Conservation (phyloP, 2,113 vertebrate species). For the Suricata suricatta region DNA sequence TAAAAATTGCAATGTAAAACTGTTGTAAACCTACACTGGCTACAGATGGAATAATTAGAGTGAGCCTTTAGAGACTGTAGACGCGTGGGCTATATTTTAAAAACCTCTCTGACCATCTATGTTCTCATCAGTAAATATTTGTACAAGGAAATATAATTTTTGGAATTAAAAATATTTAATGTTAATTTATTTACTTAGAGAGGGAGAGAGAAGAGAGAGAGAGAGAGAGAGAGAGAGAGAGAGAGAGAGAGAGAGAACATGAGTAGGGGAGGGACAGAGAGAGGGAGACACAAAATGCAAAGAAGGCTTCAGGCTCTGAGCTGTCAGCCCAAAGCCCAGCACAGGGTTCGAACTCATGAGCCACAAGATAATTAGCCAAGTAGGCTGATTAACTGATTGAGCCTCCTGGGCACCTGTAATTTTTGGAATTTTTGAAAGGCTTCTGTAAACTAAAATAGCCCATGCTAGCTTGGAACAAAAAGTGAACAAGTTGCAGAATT, state of each 20-base stretch:
- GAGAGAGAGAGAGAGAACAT: too few species aligned
- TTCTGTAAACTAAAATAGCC: not conserved
- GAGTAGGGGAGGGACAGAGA: too few species aligned
- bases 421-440: not conserved
- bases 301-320: too few species aligned
- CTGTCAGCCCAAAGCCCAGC: too few species aligned
- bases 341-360: too few species aligned
- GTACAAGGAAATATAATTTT: not conserved
- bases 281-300: too few species aligned
- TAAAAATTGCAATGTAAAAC: not conserved
- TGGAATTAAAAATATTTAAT: too few species aligned
- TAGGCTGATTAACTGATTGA: too few species aligned
- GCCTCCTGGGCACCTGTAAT: too few species aligned
- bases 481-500: not conserved
- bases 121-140: not conserved
- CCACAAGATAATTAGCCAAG: accelerated
- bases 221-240: too few species aligned
- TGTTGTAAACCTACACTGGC: not conserved
- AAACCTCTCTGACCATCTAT: not conserved
- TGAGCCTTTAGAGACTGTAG: not conserved
- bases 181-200: too few species aligned
- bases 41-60: not conserved
- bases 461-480: not conserved
- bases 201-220: too few species aligned
- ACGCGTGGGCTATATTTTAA: not conserved